Base-by-base conservation (phyloP, 2,797 vertebrate genomes). In the Chelonia mydas region DNA sequence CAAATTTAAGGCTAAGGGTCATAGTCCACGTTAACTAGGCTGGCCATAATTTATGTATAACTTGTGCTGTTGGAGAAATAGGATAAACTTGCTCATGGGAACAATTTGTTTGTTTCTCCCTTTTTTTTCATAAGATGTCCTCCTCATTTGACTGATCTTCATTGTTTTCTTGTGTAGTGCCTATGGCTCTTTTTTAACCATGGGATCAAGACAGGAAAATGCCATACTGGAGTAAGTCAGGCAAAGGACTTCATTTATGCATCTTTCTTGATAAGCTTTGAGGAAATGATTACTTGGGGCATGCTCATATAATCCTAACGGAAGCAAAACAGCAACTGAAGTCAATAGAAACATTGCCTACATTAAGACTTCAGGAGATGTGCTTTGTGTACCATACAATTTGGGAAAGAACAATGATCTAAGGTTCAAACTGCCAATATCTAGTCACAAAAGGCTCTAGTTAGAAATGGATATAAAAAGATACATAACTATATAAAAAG, bases 81-180 rank as follows among this genome's bases (percentile, higher is more conserved):
- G 94, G 89, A 91, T 65, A 76, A 68, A 93, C 9, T 15, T 27
- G 19, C 59, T 93, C 80, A 12, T 88, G 76, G 83, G 87, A 61
- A 1, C 8, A 84, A 33, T 5, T 45, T 45, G 12, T 7, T 45
- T 37, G 7, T 88, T 89, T 94, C 65, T 1, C 1, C 13, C 87
- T 83, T 68, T 41, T 41, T 25, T 94, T 53, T 33, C n/a, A 21
- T 31, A 61, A 41, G 21, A 12, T 11, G 5, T 37, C 27, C 8
- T 4, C 55, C 27, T 88, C 31, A 79, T n/a, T 59, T 93, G 19
- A 45, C 23, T 88, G 28, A 89, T 86, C 51, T 83, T 85, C 27
- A 77, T 65, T 76, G 41, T 41, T 76, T 76, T 76, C 41, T 76
- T 76, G 10, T 78, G 76, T 77, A 92, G 82, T 3, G 7, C 7